Conservation (phyloP, 2,888 invertebrate genomes). For the Branchellion lobata region DNA sequence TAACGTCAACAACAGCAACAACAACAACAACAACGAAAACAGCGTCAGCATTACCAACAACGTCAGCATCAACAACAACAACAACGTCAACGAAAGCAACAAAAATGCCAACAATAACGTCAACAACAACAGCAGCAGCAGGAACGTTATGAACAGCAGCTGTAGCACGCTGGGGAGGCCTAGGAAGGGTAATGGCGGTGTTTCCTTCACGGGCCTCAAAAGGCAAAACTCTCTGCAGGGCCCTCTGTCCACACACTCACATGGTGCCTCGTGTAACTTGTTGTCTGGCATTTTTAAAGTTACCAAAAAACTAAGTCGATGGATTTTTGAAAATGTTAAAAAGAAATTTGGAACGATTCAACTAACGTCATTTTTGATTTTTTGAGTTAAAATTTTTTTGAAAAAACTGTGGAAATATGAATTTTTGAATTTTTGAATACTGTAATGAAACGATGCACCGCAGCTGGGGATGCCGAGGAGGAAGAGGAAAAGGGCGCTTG, state of each 20-base stretch:
- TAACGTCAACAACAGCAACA: background rate
- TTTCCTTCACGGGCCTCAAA: background rate
- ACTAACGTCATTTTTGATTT: no score
- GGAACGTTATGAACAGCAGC: background rate
- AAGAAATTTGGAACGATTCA: no score
- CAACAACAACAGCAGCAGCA: background rate
- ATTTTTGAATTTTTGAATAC: no score
- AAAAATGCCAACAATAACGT: background rate
- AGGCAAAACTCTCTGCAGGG: conserved; percentile 36
- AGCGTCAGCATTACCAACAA: background rate
- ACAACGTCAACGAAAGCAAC: background rate
- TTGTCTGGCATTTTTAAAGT: no score
- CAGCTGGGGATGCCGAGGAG: no score
- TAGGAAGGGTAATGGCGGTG: conserved; percentile 27
- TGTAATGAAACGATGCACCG: no score
- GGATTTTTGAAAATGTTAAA: no score
- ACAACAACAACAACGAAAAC: conserved; percentile 2
- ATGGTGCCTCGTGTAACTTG: no score
- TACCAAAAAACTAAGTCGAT: no score
- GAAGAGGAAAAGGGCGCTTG: no score
- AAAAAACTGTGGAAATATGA: no score
- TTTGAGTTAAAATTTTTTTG: no score
- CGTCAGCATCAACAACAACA: background rate
- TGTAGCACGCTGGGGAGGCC: background rate
- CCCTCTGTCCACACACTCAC: background rate